A percentile compares a stretch with the other conserved stretches of the same genome.
Evolutionary conservation across 2,797 vertebrate genomes (phyloP).

Genomic region (Enteromius mattozi): DNA sequence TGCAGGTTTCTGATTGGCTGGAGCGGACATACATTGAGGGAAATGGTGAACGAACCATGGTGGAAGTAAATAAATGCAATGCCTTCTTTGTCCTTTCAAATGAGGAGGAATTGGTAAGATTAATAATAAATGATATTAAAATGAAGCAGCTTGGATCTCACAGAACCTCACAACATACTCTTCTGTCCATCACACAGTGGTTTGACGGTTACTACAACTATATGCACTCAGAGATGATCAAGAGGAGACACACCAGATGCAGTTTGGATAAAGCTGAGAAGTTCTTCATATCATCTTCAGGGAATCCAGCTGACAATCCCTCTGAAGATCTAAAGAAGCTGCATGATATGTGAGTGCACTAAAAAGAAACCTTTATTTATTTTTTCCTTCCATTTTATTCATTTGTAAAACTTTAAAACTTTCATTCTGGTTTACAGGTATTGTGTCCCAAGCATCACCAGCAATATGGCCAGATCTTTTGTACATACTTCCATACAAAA

Average conservation of each 20-base stretch:
- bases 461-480: neutral
- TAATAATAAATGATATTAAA: neutral
- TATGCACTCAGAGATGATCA: neutral
- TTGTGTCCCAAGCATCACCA: neutral
- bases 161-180: neutral
- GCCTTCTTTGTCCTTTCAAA: neutral
- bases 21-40: neutral
- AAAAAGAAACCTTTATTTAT: neutral
- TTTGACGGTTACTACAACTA: neutral
- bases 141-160: neutral
- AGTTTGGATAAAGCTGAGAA: neutral
- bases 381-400: neutral
- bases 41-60: neutral
- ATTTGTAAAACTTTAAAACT: neutral
- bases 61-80: neutral
- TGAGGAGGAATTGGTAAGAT: neutral
- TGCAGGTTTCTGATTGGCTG: neutral
- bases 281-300: neutral
- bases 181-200: neutral
- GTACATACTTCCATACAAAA: neutral
- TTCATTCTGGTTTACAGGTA: neutral
- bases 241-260: neutral
- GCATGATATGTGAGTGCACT: neutral
- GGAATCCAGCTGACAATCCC: neutral
- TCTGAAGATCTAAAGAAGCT: neutral